Evolutionary conservation across 2,113 vertebrate species (phyloP), one percentile per base, ranked within the genome.

Genomic region (Lampris megalopsis): DNA sequence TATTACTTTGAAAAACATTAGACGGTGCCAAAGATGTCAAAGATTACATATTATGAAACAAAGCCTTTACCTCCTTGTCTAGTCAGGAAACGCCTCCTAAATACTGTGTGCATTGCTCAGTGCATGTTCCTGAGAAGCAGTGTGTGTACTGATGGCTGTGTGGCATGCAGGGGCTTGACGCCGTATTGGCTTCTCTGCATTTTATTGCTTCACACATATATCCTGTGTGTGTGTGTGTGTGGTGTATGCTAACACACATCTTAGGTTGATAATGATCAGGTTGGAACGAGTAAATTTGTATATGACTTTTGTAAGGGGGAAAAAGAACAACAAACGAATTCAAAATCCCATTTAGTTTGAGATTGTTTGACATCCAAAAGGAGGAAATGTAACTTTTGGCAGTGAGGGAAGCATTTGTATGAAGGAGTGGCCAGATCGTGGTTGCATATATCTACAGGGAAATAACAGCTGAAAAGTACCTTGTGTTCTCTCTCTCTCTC

Each of bases 101-200:
- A 43, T 43, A 45, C 58, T 73, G 24, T 52, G 47, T 61, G 24
- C 53, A 24, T 5, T 61, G 37, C 45, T 40, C 8, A 71, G 1
- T 47, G 37, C 52, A 41, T 62, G 65, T 24, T 41, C 40, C 3
- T 45, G 42, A 73, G 6, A 52, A 60, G 47, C 59, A 24, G 24
- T 24, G 24, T 24, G 24, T 24, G 24, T 24, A 24, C 24, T 24
- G 24, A 24, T 24, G 24, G 63, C 49, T 36, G 5, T 3, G 74
- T 24, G 60, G 64, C 85, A 56, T 79, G 88, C 65, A 24, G 58
- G 9, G 69, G 38, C 89, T 66, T 88, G 89, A 57, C 57, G n/a
- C 62, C 79, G 6, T 67, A 41, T 60, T 73, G 38, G 68, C 68
- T 61, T 9, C 61, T 71, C 68, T 63, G 63, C 37, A 41, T 69